Conservation (phyloP, 53 echinoderm and acorn worm genomes). For the Luidia sarsii region DNA sequence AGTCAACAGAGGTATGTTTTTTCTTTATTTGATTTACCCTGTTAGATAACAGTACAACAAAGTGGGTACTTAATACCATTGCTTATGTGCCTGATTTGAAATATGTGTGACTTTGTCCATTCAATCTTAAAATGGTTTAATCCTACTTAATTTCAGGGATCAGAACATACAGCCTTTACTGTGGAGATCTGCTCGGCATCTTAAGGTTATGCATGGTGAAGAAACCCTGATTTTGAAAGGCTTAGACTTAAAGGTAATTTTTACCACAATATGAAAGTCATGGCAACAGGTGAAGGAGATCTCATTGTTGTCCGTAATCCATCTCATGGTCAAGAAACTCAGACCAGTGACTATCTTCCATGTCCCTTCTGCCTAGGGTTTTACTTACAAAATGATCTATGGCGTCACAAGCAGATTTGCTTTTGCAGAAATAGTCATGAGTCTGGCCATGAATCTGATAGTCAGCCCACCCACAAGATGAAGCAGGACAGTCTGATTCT, state of each 20-base stretch:
- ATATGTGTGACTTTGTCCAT: too few relatives aligned
- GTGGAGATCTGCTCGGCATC: not conserved
- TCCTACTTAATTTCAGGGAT: too few relatives aligned
- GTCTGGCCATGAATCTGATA: not conserved
- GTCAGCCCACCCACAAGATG: not conserved
- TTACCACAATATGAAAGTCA: slow-evolving; percentile 15
- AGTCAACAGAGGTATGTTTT: too few relatives aligned
- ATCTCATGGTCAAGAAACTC: not conserved
- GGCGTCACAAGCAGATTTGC: slow-evolving; percentile 10
- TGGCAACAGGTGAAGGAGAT: not conserved
- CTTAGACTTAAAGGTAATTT: slow-evolving; percentile 3
- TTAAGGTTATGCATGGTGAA: not conserved
- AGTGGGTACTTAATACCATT: too few relatives aligned
- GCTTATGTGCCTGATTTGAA: too few relatives aligned
- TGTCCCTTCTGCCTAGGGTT: slow-evolving; percentile 17
- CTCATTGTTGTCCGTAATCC: not conserved
- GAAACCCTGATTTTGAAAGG: not conserved
- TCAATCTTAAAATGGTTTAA: too few relatives aligned
- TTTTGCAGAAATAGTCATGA: too few relatives aligned
- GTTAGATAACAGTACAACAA: too few relatives aligned
- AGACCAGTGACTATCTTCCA: not conserved
- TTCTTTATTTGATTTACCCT: too few relatives aligned
- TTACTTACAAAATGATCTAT: not conserved
- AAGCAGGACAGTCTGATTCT: not conserved
- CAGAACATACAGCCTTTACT: too few relatives aligned